Evolutionary conservation across 2,888 invertebrate genomes (phyloP), one percentile per base, ranked within the genome.

Genomic region (Aspidiotus destructor): DNA sequence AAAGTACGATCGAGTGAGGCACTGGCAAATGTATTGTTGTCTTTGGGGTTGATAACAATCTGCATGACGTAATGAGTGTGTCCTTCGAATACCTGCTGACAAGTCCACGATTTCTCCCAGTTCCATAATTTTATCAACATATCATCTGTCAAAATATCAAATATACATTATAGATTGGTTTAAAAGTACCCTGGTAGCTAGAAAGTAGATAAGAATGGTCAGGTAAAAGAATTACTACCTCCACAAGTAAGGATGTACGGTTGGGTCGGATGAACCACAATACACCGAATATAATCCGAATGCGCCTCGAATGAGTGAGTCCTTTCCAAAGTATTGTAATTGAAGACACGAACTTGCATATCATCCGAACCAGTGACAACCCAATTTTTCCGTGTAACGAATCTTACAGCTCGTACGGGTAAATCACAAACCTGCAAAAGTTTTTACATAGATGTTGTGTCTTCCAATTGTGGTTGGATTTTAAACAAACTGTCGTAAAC

Each of bases 41-140:
- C 99, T 78, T 99, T 99, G 0, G 99, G 99, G 79, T 99, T 99
- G 75, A 99, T 91, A 0, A 96, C 97, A 74, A 99, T 90, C 79
- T 99, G 98, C 99, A 99, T 99, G 1, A 99, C 96, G 76, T 99
- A 99, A 79, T 99, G 99, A 0, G 95, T 92, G 80, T 99, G 99
- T 0, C 98, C 98, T 77, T 99, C 99, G 77, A 99, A 99, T 13
- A 96, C 92, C 77, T 99, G 97, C 76, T 98, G 97, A 75, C 96
- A 94, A 0, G 89, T 84, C 98, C 98, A 99, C 75, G 91, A 85
- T 77, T 97, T 96, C 68, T 99, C 99, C 99, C 99, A 99, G 78
- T 99, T 99, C 99, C 99, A 99, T 70, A 99, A 79, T 78, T 99
- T 99, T 72, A 99, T 95, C 68, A 94, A 80, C 89, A 99, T 91